A percentile compares a stretch with the other conserved stretches of the same genome.
Conservation (phyloP, 2,888 invertebrate species). For the Crocallis elinguaria region DNA sequence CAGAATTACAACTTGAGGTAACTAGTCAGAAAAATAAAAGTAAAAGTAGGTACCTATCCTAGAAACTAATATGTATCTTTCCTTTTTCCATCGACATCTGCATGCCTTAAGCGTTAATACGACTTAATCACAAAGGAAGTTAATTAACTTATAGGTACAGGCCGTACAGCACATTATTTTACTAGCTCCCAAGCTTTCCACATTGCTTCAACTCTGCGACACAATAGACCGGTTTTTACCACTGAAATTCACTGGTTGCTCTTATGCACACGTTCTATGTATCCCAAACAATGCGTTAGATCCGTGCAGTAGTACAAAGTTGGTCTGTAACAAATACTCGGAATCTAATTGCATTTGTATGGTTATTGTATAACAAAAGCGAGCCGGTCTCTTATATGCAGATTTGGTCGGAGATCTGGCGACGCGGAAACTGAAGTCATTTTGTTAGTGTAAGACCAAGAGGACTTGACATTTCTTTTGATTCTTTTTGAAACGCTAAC, state of each 20-base stretch:
- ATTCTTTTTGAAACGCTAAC: too few species aligned
- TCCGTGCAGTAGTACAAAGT: constrained; percentile 13
- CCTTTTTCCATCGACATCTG: too few species aligned
- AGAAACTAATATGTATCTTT: too few species aligned
- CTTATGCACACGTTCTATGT: constrained; percentile 21
- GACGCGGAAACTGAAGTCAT: constrained; percentile 1
- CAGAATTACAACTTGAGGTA: too few species aligned
- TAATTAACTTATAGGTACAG: too few species aligned
- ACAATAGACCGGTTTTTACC: constrained; percentile 42
- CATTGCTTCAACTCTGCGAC: neutral
- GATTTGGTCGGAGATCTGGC: constrained; percentile 12
- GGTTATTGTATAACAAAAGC: constrained; percentile 20
- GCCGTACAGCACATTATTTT: too few species aligned
- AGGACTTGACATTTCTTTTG: too few species aligned
- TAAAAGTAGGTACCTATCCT: too few species aligned
- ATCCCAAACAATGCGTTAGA: constrained; percentile 27
- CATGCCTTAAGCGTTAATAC: too few species aligned
- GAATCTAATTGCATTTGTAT: constrained; percentile 26
- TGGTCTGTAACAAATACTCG: constrained; percentile 24
- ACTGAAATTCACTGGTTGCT: constrained; percentile 38
- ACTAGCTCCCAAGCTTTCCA: neutral
- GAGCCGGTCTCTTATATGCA: constrained; percentile 17
- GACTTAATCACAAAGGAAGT: too few species aligned
- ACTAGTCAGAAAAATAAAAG: too few species aligned
- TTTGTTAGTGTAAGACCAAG: neutral